Evolutionary conservation across 2,888 invertebrate genomes (phyloP).

Genomic region (Drosophila lutescens): DNA sequence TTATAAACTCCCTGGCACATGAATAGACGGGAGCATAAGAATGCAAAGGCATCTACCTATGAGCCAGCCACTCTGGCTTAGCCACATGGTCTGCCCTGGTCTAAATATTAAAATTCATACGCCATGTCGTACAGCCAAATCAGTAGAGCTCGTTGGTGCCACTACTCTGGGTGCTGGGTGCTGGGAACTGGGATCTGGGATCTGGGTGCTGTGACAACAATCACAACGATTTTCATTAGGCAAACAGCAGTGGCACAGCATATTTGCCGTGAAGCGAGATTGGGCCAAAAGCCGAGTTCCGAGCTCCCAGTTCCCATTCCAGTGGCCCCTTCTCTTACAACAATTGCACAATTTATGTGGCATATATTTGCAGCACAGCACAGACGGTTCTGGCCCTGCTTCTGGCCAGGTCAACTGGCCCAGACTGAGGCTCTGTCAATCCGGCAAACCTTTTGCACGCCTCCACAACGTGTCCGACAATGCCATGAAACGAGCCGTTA

Average conservation of each 20-base stretch:
- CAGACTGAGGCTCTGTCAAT: constrained; percentile 40
- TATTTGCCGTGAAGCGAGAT: constrained; percentile 58
- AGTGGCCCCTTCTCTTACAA: constrained; percentile 39
- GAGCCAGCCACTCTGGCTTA: constrained; percentile 24
- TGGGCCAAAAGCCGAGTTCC: constrained; percentile 14
- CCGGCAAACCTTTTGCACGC: constrained; percentile 41
- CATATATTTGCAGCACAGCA: constrained; percentile 67
- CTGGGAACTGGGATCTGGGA: not conserved
- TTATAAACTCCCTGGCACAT: constrained; percentile 43
- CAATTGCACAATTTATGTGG: constrained; percentile 79
- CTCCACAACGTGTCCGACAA: constrained; percentile 46
- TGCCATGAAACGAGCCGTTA: constrained; percentile 58
- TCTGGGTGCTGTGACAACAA: constrained; percentile 40
- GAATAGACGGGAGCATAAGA: constrained; percentile 34
- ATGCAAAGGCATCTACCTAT: constrained; percentile 54
- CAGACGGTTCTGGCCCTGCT: constrained; percentile 13
- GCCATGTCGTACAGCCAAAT: constrained; percentile 77
- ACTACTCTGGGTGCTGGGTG: constrained; percentile 1
- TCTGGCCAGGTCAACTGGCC: constrained; percentile 21
- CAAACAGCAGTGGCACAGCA: constrained; percentile 63
- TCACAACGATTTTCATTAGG: constrained; percentile 70
- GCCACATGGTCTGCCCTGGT: constrained; percentile 34
- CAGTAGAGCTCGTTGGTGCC: constrained; percentile 38
- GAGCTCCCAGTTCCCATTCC: not conserved
- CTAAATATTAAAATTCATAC: constrained; percentile 80